Evolutionary conservation across 92 coral and sea anemone species (phyloP), one percentile per base, ranked within the genome.

Genomic region (Siderastrea radians): DNA sequence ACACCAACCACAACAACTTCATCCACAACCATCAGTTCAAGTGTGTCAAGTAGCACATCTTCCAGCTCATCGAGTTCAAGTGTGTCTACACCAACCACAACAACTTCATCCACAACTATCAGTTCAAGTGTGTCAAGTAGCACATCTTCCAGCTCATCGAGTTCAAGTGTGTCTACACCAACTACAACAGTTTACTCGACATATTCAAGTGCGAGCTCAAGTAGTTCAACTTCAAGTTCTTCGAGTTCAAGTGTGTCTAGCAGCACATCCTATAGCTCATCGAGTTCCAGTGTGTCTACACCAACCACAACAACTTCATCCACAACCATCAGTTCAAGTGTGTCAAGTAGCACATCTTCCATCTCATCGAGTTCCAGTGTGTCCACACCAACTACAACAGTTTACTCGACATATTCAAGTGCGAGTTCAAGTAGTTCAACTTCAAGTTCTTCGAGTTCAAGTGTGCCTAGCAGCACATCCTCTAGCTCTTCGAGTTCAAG

Each of bases 71-170:
- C 57, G 57, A 59, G 64, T 14, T 10, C 64, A 59, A 59, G 64
- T 38, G 47, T 72, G 12, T 76, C 95, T 10, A 81, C 94, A 16
- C 62, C 92, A 74, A 43, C 80, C 5, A 79, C 88, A 5, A 74
- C 26, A 3, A 63, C 83, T 26, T 49, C 63, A 63, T n/a, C 88
- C 0, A 57, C 93, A 45, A 11, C 81, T 8, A 54, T 49, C 53
- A 83, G 53, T 11, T 26, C 72, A 44, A 78, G 83, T 61, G 72
- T 78, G 15, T 77, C 82, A 0, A 78, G 51, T 4, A 66, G 71
- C 2, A 75, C 50, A 15, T 47, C 75, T 1, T 69, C 74, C 1
- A 47, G n/a, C 6, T 70, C 74, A 45, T 43, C 26, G 16, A 57
- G 85, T 58, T 63, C 87, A 2, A 82, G 82, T 58, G 82, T 79